These are phyloP conservation scores for Limenitis camilla DNA, from an alignment of 2,888 invertebrate species.

Conservation along the genomic window DNA sequence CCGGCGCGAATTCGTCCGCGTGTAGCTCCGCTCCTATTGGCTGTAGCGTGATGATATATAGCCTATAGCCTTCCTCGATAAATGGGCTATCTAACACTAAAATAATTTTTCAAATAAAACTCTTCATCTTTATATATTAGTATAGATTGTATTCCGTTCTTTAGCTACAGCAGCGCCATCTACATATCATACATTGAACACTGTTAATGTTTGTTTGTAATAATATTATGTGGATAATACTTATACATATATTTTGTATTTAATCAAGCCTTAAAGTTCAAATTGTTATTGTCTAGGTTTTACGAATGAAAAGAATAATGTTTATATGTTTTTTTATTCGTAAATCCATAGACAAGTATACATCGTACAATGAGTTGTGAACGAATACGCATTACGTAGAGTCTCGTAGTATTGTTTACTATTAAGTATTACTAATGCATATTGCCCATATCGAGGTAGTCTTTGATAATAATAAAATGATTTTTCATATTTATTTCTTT, in stretches of 20 bases:
- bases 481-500: slow-evolving; percentile 31
- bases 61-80: too few relatives aligned
- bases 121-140: too few relatives aligned
- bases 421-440: slow-evolving; percentile 39
- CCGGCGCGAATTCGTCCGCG: too few relatives aligned
- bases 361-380: slow-evolving; percentile 31
- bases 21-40: too few relatives aligned
- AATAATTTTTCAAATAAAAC: too few relatives aligned
- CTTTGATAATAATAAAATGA: slow-evolving; percentile 41
- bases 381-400: slow-evolving; percentile 27
- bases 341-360: slow-evolving; percentile 9
- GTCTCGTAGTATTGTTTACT: slow-evolving; percentile 30
- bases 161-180: too few relatives aligned
- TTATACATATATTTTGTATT: slow-evolving; percentile 26
- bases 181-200: too few relatives aligned
- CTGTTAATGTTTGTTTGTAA: too few relatives aligned
- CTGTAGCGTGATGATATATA: too few relatives aligned
- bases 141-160: too few relatives aligned
- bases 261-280: slow-evolving; percentile 26
- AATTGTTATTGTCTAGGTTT: slow-evolving; percentile 15
- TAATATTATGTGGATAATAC: too few relatives aligned
- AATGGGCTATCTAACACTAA: too few relatives aligned
- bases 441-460: slow-evolving; percentile 35
- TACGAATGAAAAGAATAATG: slow-evolving; percentile 15
- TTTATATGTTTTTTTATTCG: slow-evolving; percentile 2